Base-by-base conservation (phyloP, 1,140 invertebrate genomes). In the Drosophila pruinosa region DNA sequence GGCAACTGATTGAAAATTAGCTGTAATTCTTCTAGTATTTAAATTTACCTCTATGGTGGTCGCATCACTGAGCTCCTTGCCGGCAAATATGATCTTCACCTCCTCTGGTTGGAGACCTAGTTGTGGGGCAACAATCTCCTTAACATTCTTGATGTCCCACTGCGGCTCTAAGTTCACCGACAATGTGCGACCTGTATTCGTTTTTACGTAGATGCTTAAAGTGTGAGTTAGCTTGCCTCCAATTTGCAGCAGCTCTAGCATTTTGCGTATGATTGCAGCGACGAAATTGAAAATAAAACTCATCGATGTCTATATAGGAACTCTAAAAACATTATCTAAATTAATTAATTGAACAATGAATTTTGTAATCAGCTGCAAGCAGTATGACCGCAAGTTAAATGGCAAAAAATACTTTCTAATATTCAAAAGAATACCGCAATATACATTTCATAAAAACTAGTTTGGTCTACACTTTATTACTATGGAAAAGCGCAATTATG, bases 71-170 rank as follows among this genome's bases (percentile, higher is more conserved):
- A 97, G 90, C 89, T 97, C 95, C 91, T 96, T 97, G 10, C 96
- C 96, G 41, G 96, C 96, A 91, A 97, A 96, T 88, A 97, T 97
- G 39, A 97, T 96, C 90, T 96, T 96, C 2, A 97, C 92, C 82
- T 97, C 95, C 15, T 95, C 93, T 1, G 95, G 93, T 38, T 93
- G 89, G 47, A 96, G 92, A 0, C 95, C 95, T 43, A 96, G 91
- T 88, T 94, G 93, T 2, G 94, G 94, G 0, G 95, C 95, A 5
- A 97, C 93, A 38, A 94, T 90, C 90, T 96, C 93, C 90, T 96
- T 96, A 0, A 97, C 93, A 74, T 95, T 94, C 75, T 93, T 93
- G 17, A 97, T 94, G 78, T 95, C 94, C 95, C 95, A 96, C 88
- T 94, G 93, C 38, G 95, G 95, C 92, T 96, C 93, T 54, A 96